These are phyloP conservation scores for Cyanocitta stelleri DNA, from an alignment of 2,113 vertebrate species.

Conservation along the genomic window DNA sequence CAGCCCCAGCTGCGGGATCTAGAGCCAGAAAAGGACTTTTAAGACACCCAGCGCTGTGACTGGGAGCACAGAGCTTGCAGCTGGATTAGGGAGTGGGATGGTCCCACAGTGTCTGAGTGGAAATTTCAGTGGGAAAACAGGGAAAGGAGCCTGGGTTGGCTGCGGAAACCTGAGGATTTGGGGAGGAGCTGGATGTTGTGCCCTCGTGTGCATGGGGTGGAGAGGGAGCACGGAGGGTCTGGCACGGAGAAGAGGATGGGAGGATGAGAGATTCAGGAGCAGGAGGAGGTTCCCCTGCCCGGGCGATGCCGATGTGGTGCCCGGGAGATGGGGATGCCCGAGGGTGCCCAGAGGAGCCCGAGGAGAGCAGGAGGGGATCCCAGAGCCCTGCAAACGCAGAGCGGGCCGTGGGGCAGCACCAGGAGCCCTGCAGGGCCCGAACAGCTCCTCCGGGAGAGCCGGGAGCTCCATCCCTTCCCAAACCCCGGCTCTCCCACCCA, in stretches of 20 bases:
- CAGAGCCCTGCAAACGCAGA: not conserved
- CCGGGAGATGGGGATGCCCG: not conserved
- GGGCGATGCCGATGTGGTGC: rapidly evolving
- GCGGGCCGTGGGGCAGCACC: not conserved
- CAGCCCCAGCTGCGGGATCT: not conserved
- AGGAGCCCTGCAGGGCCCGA: not conserved
- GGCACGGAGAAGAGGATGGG: not conserved
- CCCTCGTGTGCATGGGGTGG: rapidly evolving
- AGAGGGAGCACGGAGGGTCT: not conserved
- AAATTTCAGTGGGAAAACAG: not conserved
- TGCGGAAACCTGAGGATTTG: rapidly evolving
- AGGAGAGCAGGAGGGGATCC: not conserved
- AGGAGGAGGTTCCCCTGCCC: not conserved
- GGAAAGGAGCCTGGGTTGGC: not conserved
- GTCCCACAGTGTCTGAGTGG: rapidly evolving
- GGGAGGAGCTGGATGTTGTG: not conserved
- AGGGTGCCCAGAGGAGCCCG: not conserved
- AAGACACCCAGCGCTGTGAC: rapidly evolving
- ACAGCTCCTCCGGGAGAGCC: rapidly evolving
- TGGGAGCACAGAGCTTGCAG: rapidly evolving
- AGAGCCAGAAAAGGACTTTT: not conserved
- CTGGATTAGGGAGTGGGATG: rapidly evolving
- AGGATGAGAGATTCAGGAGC: not conserved
- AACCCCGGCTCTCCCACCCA: no score
- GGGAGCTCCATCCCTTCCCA: not conserved